Base-by-base conservation (phyloP, 1,140 invertebrate genomes). In the Diabrotica virgifera region DNA sequence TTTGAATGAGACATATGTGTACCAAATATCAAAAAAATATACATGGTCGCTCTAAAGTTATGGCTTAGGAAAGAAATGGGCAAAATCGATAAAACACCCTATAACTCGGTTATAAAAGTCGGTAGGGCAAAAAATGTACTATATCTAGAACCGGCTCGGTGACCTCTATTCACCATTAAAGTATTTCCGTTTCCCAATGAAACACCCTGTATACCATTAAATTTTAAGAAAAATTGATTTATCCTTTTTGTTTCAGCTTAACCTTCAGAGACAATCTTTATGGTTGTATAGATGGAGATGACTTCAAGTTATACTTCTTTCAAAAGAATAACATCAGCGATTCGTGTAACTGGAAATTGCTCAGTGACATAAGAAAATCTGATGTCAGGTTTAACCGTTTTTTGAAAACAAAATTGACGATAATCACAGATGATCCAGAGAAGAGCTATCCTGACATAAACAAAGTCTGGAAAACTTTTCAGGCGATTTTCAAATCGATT, bases 381-480 rank as follows among this genome's bases (percentile, higher is more conserved):
- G 80, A 81, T 5, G 67, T 68, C 9, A 66, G 77, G 8, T 89
- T 89, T 70, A 85, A 91, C 74, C 71, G 76, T 6, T 80, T 81
- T 57, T 77, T 92, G 50, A 80, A 82, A 57, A 76, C 79, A 36
- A 72, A 83, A 37, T 81, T 94, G 57, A 86, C 87, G 0, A 80
- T 94, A 69, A 77, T 85, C 7, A 80, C 81, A 0, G 74, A 83
- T 0, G 74, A 90, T 73, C 90, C 90, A 4, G 78, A 81, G 7
- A 75, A 74, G n/a, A 75, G 74, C 5, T 93, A 92, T 69, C 76
- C 82, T 0, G 82, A 85, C 63, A 84, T 87, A 3, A 84, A 90
- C 67, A 78, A 76, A 0, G 88, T 87, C 0, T 95, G 93, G 93
- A 58, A 70, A 0, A 78, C 81, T 12, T 94, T 94, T 72, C 78